phyloP scores from a whole-genome alignment of 2,888 invertebrate species.

The Criorhina ranunculi region DNA sequence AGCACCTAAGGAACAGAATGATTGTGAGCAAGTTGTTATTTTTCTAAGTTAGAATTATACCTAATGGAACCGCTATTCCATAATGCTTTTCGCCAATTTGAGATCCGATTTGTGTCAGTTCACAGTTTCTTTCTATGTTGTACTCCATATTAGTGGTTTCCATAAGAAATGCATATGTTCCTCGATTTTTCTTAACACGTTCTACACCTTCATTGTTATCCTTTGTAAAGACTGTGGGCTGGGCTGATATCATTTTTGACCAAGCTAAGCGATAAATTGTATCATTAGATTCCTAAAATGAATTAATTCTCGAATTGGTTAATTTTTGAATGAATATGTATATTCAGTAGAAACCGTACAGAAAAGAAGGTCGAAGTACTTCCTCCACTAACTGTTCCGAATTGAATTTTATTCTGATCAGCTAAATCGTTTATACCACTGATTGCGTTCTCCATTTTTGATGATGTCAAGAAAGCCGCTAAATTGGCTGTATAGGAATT shows the following conservation, averaged over 20 bases:
- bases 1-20: slow-evolving; percentile 86
- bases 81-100: slow-evolving; percentile 96
- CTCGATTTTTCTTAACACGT: slow-evolving; percentile 90
- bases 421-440: slow-evolving; percentile 96
- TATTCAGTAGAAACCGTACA: slow-evolving; percentile 84
- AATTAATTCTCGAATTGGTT: slow-evolving; percentile 22
- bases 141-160: slow-evolving; percentile 98
- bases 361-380: slow-evolving; percentile 96
- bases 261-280: slow-evolving; percentile 95
- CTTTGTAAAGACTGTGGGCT: slow-evolving; percentile 91
- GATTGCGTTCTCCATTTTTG: slow-evolving; percentile 94
- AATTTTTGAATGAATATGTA: not conserved
- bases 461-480: slow-evolving; percentile 96
- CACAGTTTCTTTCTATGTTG: slow-evolving; percentile 91
- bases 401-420: slow-evolving; percentile 96
- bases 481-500: slow-evolving; percentile 97
- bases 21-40: not conserved
- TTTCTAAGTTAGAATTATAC: slow-evolving; percentile 85
- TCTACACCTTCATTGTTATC: slow-evolving; percentile 94
- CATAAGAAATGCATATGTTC: slow-evolving; percentile 96
- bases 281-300: slow-evolving; percentile 90
- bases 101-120: slow-evolving; percentile 91
- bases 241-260: slow-evolving; percentile 93
- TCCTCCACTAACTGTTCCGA: slow-evolving; percentile 94
- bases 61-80: slow-evolving; percentile 95